These are phyloP conservation scores for Globicephala melas DNA, from an alignment of 2,113 vertebrate genomes.

Conservation along the genomic window DNA sequence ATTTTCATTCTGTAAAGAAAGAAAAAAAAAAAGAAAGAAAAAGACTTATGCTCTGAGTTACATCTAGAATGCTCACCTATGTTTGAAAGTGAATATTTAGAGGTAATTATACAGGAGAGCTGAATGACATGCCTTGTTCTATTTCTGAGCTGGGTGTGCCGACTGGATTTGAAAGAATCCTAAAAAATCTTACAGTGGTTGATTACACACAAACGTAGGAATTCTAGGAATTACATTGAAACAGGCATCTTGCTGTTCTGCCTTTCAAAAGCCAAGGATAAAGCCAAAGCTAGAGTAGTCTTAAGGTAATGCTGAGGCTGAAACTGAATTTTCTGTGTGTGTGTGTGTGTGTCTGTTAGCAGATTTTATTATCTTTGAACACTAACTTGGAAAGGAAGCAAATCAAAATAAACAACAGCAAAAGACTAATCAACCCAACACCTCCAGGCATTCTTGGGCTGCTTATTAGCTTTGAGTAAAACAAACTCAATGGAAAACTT, in stretches of 20 bases:
- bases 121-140: not conserved
- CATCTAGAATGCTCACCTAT: not conserved
- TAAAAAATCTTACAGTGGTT: not conserved
- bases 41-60: not conserved
- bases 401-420: constrained; percentile 10
- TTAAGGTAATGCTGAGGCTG: not conserved
- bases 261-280: not conserved
- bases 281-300: not conserved
- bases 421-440: not conserved
- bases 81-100: not conserved
- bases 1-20: constrained; percentile 42
- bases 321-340: not conserved
- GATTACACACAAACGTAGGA: not conserved
- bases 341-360: not conserved
- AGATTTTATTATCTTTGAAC: not conserved
- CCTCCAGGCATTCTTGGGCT: not conserved
- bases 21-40: not conserved
- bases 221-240: not conserved
- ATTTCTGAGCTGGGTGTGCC: not conserved
- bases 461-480: constrained; percentile 21
- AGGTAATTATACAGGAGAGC: not conserved
- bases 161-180: not conserved
- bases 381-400: constrained; percentile 3
- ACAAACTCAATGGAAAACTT: not conserved
- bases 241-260: not conserved